Conservation (phyloP, 2,888 invertebrate genomes). For the Cerastis rubricosa region DNA sequence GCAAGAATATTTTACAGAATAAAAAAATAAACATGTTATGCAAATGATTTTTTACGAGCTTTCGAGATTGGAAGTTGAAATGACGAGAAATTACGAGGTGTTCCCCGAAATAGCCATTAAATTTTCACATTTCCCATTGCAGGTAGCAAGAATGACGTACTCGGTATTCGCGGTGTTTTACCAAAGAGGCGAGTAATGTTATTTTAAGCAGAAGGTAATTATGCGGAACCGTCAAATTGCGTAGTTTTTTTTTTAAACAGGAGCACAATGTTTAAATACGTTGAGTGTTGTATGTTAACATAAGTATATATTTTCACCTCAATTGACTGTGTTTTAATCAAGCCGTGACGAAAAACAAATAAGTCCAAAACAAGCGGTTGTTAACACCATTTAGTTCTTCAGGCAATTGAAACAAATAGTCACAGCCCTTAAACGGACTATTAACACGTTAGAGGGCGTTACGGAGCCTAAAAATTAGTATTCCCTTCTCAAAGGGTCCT, state of each 20-base stretch:
- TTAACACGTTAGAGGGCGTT: constrained; percentile 64
- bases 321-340: constrained; percentile 28
- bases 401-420: constrained; percentile 63
- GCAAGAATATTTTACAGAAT: background rate
- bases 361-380: constrained; percentile 18
- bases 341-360: constrained; percentile 9
- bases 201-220: constrained; percentile 30
- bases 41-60: constrained; percentile 13
- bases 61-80: constrained; percentile 9
- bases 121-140: constrained; percentile 61
- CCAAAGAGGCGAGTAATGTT: constrained; percentile 75
- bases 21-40: constrained; percentile 6
- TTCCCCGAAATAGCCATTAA: constrained; percentile 29
- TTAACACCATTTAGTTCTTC: constrained; percentile 44
- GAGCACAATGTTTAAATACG: background rate
- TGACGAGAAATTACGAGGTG: constrained; percentile 15
- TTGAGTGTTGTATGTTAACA: background rate
- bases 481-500: constrained; percentile 64
- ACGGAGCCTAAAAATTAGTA: constrained; percentile 62
- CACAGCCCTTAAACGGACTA: constrained; percentile 49
- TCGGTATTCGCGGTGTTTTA: constrained; percentile 88
- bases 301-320: background rate
- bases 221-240: background rate
- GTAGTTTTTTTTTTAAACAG: constrained; percentile 3
- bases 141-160: constrained; percentile 87